These are phyloP conservation scores for Rhinogobio ventralis DNA, from an alignment of 2,797 vertebrate genomes.

Conservation along the genomic window DNA sequence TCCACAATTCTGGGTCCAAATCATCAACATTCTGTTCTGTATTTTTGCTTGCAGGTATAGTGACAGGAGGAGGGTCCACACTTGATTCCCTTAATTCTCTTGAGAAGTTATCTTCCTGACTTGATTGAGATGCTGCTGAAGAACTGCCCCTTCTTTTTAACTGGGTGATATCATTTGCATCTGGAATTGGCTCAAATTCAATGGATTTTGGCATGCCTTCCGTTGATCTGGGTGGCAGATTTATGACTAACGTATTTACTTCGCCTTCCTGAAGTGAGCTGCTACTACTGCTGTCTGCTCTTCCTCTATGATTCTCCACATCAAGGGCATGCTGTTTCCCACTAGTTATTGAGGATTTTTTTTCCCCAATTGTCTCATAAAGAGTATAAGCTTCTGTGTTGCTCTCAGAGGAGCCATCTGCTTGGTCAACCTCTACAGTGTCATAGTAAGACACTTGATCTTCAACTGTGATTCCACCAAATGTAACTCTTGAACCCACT, in stretches of 20 bases:
- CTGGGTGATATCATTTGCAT: conserved; percentile 52
- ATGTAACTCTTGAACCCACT: conserved; percentile 75
- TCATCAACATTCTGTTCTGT: conserved; percentile 41
- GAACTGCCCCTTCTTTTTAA: conserved; percentile 62
- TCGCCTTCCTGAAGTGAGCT: conserved; percentile 27
- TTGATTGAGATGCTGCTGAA: conserved; percentile 67
- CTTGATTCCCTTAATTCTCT: conserved; percentile 62
- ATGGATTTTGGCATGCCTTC: conserved; percentile 10
- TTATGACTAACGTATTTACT: conserved; percentile 48
- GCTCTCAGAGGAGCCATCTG: conserved; percentile 54
- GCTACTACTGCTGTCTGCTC: conserved; percentile 58
- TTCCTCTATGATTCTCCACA: conserved; percentile 25
- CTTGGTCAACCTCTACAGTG: conserved; percentile 56
- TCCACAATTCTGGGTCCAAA: conserved; percentile 65
- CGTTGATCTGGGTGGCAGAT: not conserved
- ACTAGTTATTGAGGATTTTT: not conserved
- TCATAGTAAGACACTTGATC: conserved; percentile 72
- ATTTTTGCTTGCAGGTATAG: conserved; percentile 29
- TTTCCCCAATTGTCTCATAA: conserved; percentile 30
- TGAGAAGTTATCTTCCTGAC: conserved; percentile 50
- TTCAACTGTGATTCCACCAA: conserved; percentile 58
- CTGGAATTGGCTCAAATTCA: conserved; percentile 71
- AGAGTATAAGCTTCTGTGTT: conserved; percentile 47
- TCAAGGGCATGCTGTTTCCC: conserved; percentile 8
- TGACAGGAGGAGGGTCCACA: conserved; percentile 45